Conservation (phyloP, 2,888 invertebrate genomes). For the Sisyra terminalis region DNA sequence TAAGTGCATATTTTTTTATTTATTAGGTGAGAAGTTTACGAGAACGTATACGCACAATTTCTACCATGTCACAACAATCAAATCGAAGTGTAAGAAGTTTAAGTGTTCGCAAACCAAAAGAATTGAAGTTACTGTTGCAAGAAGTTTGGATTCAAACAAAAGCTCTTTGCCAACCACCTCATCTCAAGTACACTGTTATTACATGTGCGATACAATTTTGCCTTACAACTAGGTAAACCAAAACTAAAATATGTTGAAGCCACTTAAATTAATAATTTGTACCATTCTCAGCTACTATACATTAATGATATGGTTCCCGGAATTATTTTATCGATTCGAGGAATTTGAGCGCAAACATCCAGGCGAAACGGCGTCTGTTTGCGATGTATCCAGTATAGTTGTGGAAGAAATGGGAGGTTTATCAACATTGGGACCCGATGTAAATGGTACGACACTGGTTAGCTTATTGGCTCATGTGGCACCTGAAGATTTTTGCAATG, state of each 20-base stretch:
- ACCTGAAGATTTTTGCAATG: conserved; percentile 38
- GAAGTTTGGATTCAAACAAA: conserved; percentile 64
- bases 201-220: conserved; percentile 74
- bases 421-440: neutral
- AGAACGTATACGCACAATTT: conserved; percentile 46
- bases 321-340: conserved; percentile 70
- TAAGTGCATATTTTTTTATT: neutral
- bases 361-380: conserved; percentile 52
- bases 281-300: conserved; percentile 59
- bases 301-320: conserved; percentile 84
- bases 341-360: conserved; percentile 52
- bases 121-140: conserved; percentile 45
- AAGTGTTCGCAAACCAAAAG: conserved; percentile 54
- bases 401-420: conserved; percentile 22
- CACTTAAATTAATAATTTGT: conserved; percentile 4
- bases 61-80: conserved; percentile 43
- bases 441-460: no score
- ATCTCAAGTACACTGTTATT: conserved; percentile 55
- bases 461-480: conserved; percentile 10
- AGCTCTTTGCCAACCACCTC: conserved; percentile 54
- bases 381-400: conserved; percentile 56
- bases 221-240: conserved; percentile 48
- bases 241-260: neutral
- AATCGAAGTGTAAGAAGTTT: conserved; percentile 50
- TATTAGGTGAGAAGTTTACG: conserved; percentile 50